Evolutionary conservation across 2,113 vertebrate species (phyloP), one percentile per base, ranked within the genome.

Genomic region (Callithrix jacchus): DNA sequence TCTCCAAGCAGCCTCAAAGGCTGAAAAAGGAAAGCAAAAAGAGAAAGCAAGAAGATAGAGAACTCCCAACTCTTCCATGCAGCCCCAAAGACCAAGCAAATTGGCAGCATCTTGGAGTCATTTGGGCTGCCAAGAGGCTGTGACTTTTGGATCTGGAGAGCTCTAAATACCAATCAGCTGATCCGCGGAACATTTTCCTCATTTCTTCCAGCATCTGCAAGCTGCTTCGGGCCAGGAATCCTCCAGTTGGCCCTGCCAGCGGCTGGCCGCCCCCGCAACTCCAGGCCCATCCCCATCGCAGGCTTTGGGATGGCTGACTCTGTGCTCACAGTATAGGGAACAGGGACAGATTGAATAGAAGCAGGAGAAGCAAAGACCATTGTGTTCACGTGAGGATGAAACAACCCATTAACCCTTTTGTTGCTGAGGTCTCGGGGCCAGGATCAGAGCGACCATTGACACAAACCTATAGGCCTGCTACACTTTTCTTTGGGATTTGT

Each of bases 151-250:
- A 66, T 64, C 77, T 27, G 32, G 49, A 37, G 68, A 49, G 32
- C 27, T 42, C 45, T 18, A 42, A 17, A 91, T 42, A 64, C 88
- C 85, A 52, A 1, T 23, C 84, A 42, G 85, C 81, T 58, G 81
- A 52, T 73, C 37, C 0, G 32, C 37, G 73, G 84, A 77, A 42
- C 37, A 73, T 35, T 74, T 8, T 58, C 66, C 74, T 70, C 66
- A 8, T 54, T 66, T 76, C 85, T 85, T 85, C 86, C 87, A 89
- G 91, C 27, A 8, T 58, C 93, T 95, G 45, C n/a, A 25, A n/a
- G 74, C 40, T 42, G 32, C 80, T 40, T 5, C 0, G n/a, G 40
- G 90, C 93, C 95, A 93, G n/a, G 81, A 79, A 83, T 8, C 58
- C 58, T 42, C 35, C 85, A 12, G 20, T 0, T 25, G 79, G 88